These are phyloP conservation scores for Morus bassanus DNA, from an alignment of 2,797 vertebrate species.

Conservation along the genomic window DNA sequence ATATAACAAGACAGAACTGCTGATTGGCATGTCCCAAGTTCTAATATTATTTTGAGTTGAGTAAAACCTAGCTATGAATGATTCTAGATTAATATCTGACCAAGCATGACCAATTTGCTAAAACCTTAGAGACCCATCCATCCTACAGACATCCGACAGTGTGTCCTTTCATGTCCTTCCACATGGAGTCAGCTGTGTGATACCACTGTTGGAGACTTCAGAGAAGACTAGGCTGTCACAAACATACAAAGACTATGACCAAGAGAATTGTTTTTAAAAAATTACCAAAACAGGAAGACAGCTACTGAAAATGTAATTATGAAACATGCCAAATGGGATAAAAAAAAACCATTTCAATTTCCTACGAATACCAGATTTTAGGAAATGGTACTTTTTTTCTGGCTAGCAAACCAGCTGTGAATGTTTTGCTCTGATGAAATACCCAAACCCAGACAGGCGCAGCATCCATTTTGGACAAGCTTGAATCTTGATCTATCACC, in stretches of 20 bases:
- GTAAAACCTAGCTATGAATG: not conserved
- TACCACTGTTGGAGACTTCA: not conserved
- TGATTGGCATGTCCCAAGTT: not conserved
- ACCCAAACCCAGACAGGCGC: not conserved
- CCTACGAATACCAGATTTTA: not conserved
- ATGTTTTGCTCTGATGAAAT: not conserved
- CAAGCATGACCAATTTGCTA: not conserved
- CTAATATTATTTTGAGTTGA: not conserved
- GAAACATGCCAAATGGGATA: not conserved
- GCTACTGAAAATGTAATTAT: not conserved
- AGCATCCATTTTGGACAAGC: not conserved
- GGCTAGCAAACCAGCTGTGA: not conserved
- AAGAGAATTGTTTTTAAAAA: not conserved
- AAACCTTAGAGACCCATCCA: not conserved
- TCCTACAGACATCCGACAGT: not conserved
- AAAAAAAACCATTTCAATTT: not conserved
- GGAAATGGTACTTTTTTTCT: not conserved
- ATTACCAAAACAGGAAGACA: not conserved
- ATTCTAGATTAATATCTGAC: not conserved
- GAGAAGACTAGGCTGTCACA: not conserved
- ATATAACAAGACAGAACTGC: not conserved
- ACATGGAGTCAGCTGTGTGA: not conserved
- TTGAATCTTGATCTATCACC: not conserved
- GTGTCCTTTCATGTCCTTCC: not conserved
- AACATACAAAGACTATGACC: not conserved